These are phyloP conservation scores for Forpus xanthops DNA, from an alignment of 2,797 vertebrate species.

Conservation along the genomic window DNA sequence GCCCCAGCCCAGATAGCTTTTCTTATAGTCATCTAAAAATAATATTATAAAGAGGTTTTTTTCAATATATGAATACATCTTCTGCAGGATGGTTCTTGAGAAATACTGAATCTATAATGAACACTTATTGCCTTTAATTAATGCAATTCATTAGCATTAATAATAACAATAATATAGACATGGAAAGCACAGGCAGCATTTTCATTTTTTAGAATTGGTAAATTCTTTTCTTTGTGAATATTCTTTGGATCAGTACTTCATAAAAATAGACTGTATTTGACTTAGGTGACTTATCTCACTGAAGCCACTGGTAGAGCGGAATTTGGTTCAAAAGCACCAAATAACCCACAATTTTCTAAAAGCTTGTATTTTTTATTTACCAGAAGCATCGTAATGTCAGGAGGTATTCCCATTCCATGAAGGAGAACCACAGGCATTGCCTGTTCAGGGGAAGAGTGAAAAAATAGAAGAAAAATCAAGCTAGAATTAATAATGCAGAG, in stretches of 20 bases:
- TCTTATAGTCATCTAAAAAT: slow-evolving; percentile 20
- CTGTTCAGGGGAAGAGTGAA: not conserved
- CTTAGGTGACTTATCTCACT: not conserved
- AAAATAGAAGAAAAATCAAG: not conserved
- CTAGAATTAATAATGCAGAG: not conserved
- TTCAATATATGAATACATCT: not conserved
- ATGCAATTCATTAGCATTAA: not conserved
- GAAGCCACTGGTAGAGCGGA: slow-evolving; percentile 10
- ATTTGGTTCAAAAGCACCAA: not conserved
- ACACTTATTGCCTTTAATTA: not conserved
- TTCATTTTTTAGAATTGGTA: slow-evolving; percentile 21
- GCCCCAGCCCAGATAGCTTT: not conserved
- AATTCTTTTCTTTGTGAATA: not conserved
- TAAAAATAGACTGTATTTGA: not conserved
- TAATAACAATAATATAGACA: slow-evolving; percentile 5
- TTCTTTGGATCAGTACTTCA: not conserved
- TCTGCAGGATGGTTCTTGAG: slow-evolving; percentile 40
- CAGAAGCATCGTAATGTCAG: not conserved
- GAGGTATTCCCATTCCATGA: rapidly evolving
- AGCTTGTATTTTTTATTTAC: not conserved
- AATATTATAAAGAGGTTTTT: slow-evolving; percentile 26
- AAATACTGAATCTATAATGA: slow-evolving; percentile 24
- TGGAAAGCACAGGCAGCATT: slow-evolving; percentile 10
- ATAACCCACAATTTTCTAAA: not conserved
- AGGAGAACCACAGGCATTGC: not conserved